These are phyloP conservation scores for Cephus spinipes DNA, from an alignment of 2,888 invertebrate species.

Conservation along the genomic window DNA sequence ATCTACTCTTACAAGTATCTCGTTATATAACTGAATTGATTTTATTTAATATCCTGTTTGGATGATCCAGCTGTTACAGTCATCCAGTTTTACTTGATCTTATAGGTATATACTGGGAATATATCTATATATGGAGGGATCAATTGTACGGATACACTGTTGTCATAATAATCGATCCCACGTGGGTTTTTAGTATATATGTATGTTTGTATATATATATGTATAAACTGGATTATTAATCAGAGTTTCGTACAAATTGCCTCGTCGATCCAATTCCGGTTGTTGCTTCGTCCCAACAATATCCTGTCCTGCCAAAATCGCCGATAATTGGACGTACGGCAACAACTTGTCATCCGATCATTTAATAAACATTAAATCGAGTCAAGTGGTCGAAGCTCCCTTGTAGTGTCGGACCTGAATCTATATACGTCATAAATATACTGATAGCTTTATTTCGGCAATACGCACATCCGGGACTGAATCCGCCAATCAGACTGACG, in stretches of 20 bases:
- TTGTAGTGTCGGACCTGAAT: neutral
- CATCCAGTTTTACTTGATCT: neutral
- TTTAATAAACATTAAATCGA: slow-evolving; percentile 35
- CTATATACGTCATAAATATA: neutral
- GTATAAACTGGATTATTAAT: neutral
- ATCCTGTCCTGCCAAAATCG: neutral
- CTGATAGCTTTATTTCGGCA: neutral
- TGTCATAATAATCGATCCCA: neutral
- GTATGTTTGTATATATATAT: neutral
- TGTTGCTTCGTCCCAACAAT: neutral
- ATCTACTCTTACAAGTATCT: neutral
- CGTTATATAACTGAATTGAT: neutral
- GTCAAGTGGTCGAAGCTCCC: slow-evolving; percentile 37
- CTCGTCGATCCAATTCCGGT: neutral
- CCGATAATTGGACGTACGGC: slow-evolving; percentile 16
- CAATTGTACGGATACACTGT: neutral
- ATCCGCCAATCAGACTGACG: neutral
- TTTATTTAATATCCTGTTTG: neutral
- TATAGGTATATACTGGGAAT: neutral
- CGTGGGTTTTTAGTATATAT: neutral
- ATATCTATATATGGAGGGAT: neutral
- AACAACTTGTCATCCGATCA: slow-evolving; percentile 24
- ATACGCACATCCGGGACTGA: neutral
- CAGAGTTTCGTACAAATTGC: neutral
- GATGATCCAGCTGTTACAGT: neutral